Evolutionary conservation across 2,888 invertebrate species (phyloP).

Genomic region (Drosophila algonquin): DNA sequence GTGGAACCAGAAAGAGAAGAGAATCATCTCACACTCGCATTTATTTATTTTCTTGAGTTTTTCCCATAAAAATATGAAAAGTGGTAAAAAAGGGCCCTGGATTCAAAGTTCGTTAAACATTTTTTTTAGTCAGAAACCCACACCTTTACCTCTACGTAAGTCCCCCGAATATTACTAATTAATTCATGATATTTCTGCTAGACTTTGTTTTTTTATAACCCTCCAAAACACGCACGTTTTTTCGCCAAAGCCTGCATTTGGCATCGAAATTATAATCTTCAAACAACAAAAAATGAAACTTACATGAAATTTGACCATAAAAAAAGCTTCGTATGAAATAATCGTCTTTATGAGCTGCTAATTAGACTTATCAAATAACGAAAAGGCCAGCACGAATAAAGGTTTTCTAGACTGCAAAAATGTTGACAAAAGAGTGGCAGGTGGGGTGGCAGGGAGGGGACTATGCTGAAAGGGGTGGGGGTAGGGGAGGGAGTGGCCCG

Average conservation of each 20-base stretch:
- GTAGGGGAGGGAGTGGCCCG: conserved; percentile 23
- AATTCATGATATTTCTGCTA: conserved; percentile 2
- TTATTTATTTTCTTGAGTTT: not conserved
- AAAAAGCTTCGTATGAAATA: conserved; percentile 41
- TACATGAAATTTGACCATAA: conserved; percentile 36
- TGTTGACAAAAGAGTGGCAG: not conserved
- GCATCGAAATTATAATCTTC: not conserved
- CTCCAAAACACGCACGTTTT: conserved; percentile 19
- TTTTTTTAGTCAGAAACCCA: not conserved
- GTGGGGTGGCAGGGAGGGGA: not conserved
- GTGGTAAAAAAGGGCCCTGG: not conserved
- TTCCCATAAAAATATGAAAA: not conserved
- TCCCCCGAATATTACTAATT: not conserved
- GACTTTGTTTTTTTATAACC: not conserved
- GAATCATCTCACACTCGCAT: not conserved
- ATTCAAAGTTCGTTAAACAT: no score
- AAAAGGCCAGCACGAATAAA: conserved; percentile 3
- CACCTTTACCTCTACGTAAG: not conserved
- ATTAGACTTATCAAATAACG: conserved; percentile 65
- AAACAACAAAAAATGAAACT: conserved; percentile 14
- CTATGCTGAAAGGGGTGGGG: not conserved
- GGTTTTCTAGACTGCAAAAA: conserved; percentile 24
- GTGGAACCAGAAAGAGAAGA: not conserved
- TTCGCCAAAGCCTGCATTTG: conserved; percentile 20
- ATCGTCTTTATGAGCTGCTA: conserved; percentile 60